Base-by-base conservation (phyloP, 2,888 invertebrate genomes). In the Notodonta ziczac region DNA sequence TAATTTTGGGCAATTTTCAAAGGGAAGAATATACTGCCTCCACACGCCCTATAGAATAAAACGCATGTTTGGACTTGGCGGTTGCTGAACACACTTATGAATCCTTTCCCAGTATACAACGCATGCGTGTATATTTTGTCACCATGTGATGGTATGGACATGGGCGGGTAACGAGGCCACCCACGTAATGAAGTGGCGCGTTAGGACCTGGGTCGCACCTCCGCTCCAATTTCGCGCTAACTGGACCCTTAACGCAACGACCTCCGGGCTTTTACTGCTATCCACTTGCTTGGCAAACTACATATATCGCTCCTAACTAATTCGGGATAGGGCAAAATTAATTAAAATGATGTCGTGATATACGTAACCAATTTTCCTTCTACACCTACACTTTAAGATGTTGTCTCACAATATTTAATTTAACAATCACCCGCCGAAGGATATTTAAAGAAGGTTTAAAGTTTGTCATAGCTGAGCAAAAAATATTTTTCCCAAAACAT, bases 151-250 rank as follows among this genome's bases (percentile, higher is more conserved):
- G 75, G 69, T 76, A 78, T 80, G 75, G 77, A 74, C 73, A 78
- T 74, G 77, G 80, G 81, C 76, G 75, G 81, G 83, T 87, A 89
- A 89, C 85, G 87, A 88, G 86, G 83, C 79, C 79, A 78, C 78
- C 79, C 79, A 78, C 78, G 82, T 90, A 90, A 90, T 89, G 88
- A 89, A 89, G 86, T 87, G 86, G 80, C 86, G 76, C 85, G 86
- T 88, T 87, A 86, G 86, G 83, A 78, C 81, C 82, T 80, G 83
- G 85, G 82, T 80, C 81, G 80, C 82, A 83, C 81, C 83, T 83
- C 71, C 83, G 81, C 81, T 83, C 84, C 86, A 87, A 88, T 88
- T 88, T 88, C 83, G 77, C 84, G 75, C 87, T 87, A 87, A 88
- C 88, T 83, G 83, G 85, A 83, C 86, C 84, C 85, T 81, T 87